Percentiles rank a stretch among this genome's conserved stretches.
phyloP scores from a whole-genome alignment of 2,113 vertebrate genomes.

The Grantiella picta region DNA sequence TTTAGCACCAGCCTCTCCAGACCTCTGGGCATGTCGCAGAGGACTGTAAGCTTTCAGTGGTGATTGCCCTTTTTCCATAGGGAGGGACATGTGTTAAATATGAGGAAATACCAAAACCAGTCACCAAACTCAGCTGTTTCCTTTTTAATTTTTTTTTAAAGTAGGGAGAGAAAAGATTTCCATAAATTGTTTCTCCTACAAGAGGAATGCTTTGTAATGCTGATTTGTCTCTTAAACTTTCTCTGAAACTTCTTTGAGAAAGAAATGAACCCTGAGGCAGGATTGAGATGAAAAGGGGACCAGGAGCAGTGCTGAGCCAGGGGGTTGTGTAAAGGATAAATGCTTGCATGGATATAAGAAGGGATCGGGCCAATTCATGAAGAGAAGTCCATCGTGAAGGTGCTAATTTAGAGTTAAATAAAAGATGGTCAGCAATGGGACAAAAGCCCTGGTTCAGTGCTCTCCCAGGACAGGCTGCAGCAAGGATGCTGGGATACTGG shows the following conservation, averaged over 20 bases:
- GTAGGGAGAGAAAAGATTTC: background rate
- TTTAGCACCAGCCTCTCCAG: background rate
- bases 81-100: background rate
- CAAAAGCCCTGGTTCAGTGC: background rate
- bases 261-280: slow-evolving; percentile 22
- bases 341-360: background rate
- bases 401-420: background rate
- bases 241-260: background rate
- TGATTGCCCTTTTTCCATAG: background rate
- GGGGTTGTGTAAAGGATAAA: background rate
- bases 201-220: slow-evolving; percentile 5
- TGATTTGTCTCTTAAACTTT: slow-evolving; percentile 3
- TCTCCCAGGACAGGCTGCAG: background rate
- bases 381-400: background rate
- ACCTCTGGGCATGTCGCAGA: background rate
- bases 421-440: background rate
- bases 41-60: background rate
- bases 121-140: background rate
- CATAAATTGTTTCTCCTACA: background rate
- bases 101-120: background rate
- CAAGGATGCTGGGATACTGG: background rate
- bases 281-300: background rate
- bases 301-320: background rate
- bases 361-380: background rate
- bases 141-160: background rate